These are phyloP conservation scores for Isurus oxyrinchus DNA, from an alignment of 2,113 vertebrate species.

Conservation along the genomic window DNA sequence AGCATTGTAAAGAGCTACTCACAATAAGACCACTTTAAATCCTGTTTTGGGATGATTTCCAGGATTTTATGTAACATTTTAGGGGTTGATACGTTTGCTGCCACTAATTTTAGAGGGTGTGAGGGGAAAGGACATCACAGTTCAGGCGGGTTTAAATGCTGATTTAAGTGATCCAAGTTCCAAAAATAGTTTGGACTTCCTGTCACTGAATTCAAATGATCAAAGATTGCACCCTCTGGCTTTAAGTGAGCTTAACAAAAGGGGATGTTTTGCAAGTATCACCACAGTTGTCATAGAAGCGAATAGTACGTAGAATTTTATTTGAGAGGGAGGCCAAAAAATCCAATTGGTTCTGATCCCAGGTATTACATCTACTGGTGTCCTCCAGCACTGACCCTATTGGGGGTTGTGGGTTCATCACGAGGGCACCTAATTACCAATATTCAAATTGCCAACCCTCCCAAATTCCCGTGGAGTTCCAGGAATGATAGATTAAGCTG, in stretches of 20 bases:
- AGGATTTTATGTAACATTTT: neutral
- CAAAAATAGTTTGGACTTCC: neutral
- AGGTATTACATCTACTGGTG: neutral
- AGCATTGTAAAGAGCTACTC: neutral
- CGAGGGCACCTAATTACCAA: neutral
- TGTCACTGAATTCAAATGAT: neutral
- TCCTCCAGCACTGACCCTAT: neutral
- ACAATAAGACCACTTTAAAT: neutral
- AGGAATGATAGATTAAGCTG: neutral
- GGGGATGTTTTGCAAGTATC: neutral
- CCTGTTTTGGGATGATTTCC: neutral
- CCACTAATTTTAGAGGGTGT: neutral
- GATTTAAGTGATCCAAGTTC: neutral
- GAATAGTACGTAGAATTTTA: too few relatives aligned
- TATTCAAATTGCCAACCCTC: too few relatives aligned
- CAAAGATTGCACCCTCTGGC: neutral
- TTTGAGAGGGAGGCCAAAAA: neutral
- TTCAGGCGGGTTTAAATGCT: neutral
- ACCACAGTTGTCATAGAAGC: neutral
- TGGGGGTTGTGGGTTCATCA: neutral
- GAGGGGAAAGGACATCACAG: neutral
- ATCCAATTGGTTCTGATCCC: neutral
- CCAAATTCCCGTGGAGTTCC: too few relatives aligned
- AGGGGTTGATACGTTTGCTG: neutral
- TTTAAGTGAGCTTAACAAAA: neutral